Conservation (phyloP, 2,888 invertebrate genomes). For the Plebejus melissa region DNA sequence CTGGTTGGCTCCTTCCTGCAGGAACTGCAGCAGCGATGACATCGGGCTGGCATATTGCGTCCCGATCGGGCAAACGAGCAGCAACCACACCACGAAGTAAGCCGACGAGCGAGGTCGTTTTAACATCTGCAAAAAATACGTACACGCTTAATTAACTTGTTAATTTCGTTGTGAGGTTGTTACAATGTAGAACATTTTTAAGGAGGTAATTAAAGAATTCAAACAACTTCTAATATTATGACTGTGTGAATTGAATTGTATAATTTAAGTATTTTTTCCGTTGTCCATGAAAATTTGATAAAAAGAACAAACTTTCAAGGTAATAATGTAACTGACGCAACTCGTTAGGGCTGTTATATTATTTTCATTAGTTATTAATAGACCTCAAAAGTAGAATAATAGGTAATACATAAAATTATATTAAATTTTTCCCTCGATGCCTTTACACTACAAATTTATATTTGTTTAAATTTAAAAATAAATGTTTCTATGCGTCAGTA, state of each 20-base stretch:
- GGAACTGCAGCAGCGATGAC: constrained; percentile 72
- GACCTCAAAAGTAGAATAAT: too few species aligned
- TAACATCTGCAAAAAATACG: constrained; percentile 61
- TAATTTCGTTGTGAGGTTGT: not conserved
- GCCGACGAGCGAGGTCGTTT: constrained; percentile 46
- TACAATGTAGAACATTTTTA: not conserved
- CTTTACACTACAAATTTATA: too few species aligned
- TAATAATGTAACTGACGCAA: not conserved
- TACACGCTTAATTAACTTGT: not conserved
- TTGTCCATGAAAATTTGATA: not conserved
- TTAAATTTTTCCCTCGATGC: too few species aligned
- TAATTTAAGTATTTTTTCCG: not conserved
- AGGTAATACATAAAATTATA: too few species aligned
- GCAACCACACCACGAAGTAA: constrained; percentile 49
- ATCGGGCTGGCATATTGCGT: constrained; percentile 60
- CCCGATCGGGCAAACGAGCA: constrained; percentile 43
- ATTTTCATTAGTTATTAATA: too few species aligned
- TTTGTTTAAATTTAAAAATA: too few species aligned
- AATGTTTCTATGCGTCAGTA: too few species aligned
- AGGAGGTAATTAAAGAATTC: too few species aligned
- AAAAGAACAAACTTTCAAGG: not conserved
- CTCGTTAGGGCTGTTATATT: too few species aligned
- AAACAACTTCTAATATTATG: too few species aligned
- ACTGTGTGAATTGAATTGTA: too few species aligned
- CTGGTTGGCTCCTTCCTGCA: constrained; percentile 75